These are phyloP conservation scores for Helarctos malayanus DNA, from an alignment of 2,797 vertebrate species.

Conservation along the genomic window DNA sequence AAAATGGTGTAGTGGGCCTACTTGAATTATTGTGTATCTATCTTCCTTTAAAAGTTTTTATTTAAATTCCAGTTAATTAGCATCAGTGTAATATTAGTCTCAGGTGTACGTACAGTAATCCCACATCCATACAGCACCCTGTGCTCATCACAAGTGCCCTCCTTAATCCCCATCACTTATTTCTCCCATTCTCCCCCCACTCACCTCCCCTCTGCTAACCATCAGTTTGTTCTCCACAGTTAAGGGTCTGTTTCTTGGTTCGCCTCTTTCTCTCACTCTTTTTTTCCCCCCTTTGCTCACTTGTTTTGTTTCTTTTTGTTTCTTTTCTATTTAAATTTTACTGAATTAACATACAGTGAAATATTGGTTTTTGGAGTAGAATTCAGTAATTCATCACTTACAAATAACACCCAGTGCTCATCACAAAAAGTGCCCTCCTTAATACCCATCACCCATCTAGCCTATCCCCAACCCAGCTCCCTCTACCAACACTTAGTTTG, in stretches of 20 bases:
- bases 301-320: background rate
- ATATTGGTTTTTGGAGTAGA: background rate
- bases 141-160: background rate
- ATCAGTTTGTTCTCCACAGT: background rate
- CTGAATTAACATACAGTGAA: background rate
- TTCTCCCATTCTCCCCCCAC: background rate
- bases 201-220: background rate
- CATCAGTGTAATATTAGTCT: background rate
- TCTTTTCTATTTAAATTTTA: background rate
- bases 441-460: background rate
- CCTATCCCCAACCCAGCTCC: background rate
- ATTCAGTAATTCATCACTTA: background rate
- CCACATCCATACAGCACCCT: background rate
- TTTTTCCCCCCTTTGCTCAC: background rate
- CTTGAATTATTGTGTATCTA: slow-evolving; percentile 70
- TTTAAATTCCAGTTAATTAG: background rate
- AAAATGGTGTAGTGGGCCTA: slow-evolving; percentile 8
- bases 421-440: background rate
- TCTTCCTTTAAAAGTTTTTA: background rate
- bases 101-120: background rate
- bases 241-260: background rate
- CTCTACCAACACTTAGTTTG: background rate
- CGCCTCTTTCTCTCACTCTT: background rate
- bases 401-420: background rate
- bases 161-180: background rate